Evolutionary conservation across 2,888 invertebrate species (phyloP).

Genomic region (Trachelus tabidus): DNA sequence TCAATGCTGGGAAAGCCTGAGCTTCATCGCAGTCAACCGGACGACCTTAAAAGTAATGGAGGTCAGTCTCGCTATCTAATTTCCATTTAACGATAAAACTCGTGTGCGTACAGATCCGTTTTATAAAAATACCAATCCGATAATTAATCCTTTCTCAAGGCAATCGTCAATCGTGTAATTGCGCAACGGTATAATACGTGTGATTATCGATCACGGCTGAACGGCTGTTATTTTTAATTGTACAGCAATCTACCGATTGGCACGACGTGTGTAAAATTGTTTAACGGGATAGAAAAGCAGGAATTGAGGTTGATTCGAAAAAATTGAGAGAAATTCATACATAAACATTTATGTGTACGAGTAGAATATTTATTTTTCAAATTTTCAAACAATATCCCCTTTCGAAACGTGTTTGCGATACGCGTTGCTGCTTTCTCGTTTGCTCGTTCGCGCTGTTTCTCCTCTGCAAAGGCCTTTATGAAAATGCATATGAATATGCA

Average conservation of each 20-base stretch:
- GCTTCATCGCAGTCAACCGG: slow-evolving; percentile 75
- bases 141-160: background rate
- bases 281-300: background rate
- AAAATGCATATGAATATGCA: slow-evolving; percentile 63
- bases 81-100: background rate
- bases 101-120: background rate
- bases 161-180: background rate
- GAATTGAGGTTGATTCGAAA: background rate
- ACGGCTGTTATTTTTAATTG: background rate
- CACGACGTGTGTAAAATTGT: background rate
- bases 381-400: slow-evolving; percentile 18
- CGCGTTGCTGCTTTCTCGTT: background rate
- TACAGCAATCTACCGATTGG: background rate
- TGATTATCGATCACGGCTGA: background rate
- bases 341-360: background rate
- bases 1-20: slow-evolving; percentile 84
- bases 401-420: slow-evolving; percentile 14
- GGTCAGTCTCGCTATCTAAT: slow-evolving; percentile 68
- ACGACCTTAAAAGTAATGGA: slow-evolving; percentile 81
- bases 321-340: background rate
- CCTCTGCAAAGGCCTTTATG: background rate
- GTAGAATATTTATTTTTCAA: slow-evolving; percentile 14
- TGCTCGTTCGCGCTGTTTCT: background rate
- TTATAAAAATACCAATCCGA: background rate
- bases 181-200: background rate